These are phyloP conservation scores for Coleophora flavipennella DNA, from an alignment of 2,888 invertebrate species.

Conservation along the genomic window DNA sequence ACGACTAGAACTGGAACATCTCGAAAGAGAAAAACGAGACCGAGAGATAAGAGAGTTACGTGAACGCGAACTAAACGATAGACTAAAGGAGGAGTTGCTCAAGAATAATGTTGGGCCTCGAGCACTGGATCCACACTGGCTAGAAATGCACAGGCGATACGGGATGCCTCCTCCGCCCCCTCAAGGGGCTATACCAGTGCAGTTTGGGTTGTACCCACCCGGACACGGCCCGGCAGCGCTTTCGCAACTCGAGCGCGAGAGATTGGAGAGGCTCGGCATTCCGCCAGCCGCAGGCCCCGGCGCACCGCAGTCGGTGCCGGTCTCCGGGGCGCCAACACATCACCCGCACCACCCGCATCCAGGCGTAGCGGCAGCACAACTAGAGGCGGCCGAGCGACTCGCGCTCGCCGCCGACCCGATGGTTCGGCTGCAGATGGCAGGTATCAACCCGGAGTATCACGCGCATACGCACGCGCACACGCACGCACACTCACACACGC, in stretches of 20 bases:
- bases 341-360: constrained; percentile 72
- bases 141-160: constrained; percentile 90
- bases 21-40: constrained; percentile 81
- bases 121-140: constrained; percentile 84
- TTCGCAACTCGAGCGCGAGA: constrained; percentile 90
- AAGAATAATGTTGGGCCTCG: constrained; percentile 79
- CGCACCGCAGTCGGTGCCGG: constrained; percentile 58
- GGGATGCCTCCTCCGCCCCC: constrained; percentile 76
- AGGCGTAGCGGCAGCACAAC: constrained; percentile 72
- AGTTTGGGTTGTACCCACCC: constrained; percentile 83
- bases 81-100: constrained; percentile 90
- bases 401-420: constrained; percentile 92
- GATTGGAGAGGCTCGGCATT: constrained; percentile 86
- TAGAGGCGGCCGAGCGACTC: constrained; percentile 83
- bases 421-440: constrained; percentile 94
- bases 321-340: constrained; percentile 69
- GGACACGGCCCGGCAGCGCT: constrained; percentile 77
- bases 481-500: constrained; percentile 92
- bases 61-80: constrained; percentile 85
- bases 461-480: constrained; percentile 94
- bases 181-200: constrained; percentile 78
- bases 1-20: constrained; percentile 75
- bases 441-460: constrained; percentile 90
- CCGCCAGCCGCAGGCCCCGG: constrained; percentile 74
- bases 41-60: constrained; percentile 84